phyloP scores from a whole-genome alignment of 1,140 invertebrate genomes.

The Meloidogyne hapla region DNA sequence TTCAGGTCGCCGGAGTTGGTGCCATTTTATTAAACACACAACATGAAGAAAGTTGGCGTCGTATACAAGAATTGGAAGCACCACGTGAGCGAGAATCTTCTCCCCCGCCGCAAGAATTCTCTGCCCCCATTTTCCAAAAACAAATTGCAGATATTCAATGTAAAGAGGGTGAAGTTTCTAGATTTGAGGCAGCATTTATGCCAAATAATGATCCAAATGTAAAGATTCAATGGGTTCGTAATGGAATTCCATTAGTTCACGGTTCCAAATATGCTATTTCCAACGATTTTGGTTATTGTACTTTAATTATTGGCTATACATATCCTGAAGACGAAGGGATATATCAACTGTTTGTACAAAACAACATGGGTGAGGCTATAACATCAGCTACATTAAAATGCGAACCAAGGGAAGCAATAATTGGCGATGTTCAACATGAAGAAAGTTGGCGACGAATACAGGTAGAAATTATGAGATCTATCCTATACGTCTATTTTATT shows the following conservation, averaged over 20 bases:
- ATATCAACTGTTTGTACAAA: slow-evolving; percentile 89
- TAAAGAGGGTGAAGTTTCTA: slow-evolving; percentile 54
- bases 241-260: slow-evolving; percentile 75
- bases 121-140: slow-evolving; percentile 49
- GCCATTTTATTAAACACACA: slow-evolving; percentile 56
- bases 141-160: slow-evolving; percentile 59
- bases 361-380: slow-evolving; percentile 83
- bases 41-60: slow-evolving; percentile 60
- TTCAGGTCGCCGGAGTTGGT: slow-evolving; percentile 70
- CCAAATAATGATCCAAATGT: slow-evolving; percentile 91
- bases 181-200: slow-evolving; percentile 53
- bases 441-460: slow-evolving; percentile 56
- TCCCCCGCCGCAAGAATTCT: slow-evolving; percentile 56
- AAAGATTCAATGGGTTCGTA: slow-evolving; percentile 94
- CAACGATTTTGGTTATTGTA: slow-evolving; percentile 86
- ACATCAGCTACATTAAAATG: slow-evolving; percentile 78
- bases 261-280: slow-evolving; percentile 60
- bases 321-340: slow-evolving; percentile 87
- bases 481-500: too few species aligned
- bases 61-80: slow-evolving; percentile 60
- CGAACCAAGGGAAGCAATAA: slow-evolving; percentile 65
- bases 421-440: slow-evolving; percentile 58
- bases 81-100: slow-evolving; percentile 48
- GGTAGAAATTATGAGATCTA: not conserved
- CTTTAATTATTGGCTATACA: slow-evolving; percentile 85